A percentile compares a stretch with the other conserved stretches of the same genome.
Conservation (phyloP, 2,888 invertebrate species). For the Pollenia angustigena region DNA sequence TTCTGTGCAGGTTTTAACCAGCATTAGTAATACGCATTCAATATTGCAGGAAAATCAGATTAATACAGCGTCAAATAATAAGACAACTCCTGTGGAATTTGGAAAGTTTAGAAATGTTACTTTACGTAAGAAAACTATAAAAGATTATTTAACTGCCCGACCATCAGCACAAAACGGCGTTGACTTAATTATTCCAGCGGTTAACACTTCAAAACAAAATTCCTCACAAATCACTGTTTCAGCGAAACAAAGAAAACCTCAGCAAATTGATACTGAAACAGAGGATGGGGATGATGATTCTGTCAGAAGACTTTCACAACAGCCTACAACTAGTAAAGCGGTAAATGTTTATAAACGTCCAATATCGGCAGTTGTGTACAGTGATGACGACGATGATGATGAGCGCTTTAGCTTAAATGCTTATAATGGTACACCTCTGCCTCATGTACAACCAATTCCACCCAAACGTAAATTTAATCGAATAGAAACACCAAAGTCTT, state of each 20-base stretch:
- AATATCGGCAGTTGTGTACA: neutral
- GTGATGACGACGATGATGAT: slow-evolving; percentile 42
- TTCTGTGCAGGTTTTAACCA: neutral
- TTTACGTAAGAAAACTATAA: slow-evolving; percentile 41
- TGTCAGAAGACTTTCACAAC: slow-evolving; percentile 34
- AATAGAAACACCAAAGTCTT: neutral
- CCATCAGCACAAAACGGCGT: neutral
- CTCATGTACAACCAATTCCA: slow-evolving; percentile 59
- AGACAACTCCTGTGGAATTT: neutral
- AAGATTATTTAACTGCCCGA: slow-evolving; percentile 34
- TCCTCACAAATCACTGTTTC: neutral
- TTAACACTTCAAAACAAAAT: neutral
- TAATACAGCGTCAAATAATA: neutral
- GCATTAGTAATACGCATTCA: neutral
- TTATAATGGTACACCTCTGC: slow-evolving; percentile 49
- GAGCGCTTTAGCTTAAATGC: slow-evolving; percentile 37
- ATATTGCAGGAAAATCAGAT: slow-evolving; percentile 40
- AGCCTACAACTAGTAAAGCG: slow-evolving; percentile 49
- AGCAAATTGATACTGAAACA: neutral
- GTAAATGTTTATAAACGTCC: slow-evolving; percentile 33
- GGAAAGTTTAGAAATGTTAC: slow-evolving; percentile 1
- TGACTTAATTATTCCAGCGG: neutral
- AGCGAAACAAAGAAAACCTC: neutral
- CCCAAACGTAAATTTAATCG: slow-evolving; percentile 41
- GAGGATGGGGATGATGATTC: neutral